Conservation (phyloP, 53 echinoderm and acorn worm species). For the Antedon mediterranea region DNA sequence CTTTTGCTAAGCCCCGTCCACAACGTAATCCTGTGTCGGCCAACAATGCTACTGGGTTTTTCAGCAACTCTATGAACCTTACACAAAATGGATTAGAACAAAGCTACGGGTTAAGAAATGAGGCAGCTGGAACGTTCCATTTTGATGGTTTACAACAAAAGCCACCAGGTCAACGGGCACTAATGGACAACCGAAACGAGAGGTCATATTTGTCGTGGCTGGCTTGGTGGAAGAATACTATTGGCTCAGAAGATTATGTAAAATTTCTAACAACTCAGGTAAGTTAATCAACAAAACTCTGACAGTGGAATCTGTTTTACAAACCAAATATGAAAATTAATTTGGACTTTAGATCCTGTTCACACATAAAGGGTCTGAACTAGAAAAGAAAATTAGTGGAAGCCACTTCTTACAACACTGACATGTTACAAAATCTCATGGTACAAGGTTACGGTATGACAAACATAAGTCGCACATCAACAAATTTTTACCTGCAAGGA, state of each 20-base stretch:
- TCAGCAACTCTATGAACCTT: constrained; percentile 1
- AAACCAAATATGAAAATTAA: no score
- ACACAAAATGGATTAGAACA: constrained; percentile 14
- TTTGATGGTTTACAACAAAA: neutral
- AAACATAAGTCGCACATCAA: no score
- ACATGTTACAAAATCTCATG: no score
- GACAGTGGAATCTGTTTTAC: no score
- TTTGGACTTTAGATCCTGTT: no score
- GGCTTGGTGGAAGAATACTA: constrained; percentile 85
- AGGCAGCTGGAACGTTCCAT: neutral
- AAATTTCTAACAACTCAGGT: constrained; percentile 92
- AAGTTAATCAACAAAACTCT: neutral
- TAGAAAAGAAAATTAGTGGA: no score
- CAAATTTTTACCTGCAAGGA: no score
- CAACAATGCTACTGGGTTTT: neutral
- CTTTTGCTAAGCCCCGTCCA: constrained; percentile 48
- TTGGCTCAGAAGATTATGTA: constrained; percentile 80
- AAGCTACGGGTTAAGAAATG: constrained; percentile 3
- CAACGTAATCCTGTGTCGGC: neutral
- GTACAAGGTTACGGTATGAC: no score
- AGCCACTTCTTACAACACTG: no score
- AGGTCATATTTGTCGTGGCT: constrained; percentile 89
- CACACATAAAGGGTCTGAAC: no score
- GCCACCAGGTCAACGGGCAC: neutral
- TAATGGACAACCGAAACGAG: constrained; percentile 77